Base-by-base conservation (phyloP, 2,113 vertebrate genomes). In the Myotis brandtii region DNA sequence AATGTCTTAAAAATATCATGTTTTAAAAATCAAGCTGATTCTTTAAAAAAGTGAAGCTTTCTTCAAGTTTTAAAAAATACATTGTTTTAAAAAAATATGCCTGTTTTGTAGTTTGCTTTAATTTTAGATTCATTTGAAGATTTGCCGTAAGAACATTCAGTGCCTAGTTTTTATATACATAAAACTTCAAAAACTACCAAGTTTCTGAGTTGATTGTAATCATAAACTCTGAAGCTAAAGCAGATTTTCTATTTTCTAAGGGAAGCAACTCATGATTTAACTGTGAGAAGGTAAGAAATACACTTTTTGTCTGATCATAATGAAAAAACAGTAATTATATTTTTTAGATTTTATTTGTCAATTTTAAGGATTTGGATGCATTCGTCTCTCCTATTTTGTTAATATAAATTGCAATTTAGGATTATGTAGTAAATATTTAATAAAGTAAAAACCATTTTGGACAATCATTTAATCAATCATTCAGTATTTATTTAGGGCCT, bases 11-110 rank as follows among this genome's bases (percentile, higher is more conserved):
- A 95, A 90, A 82, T 32, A 40, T 59, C 32, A 30, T 54, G 12
- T 37, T 84, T 37, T 67, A 43, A 54, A 84, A 23, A 89, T 43
- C 30, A 43, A 17, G 4, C 2, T 91, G 70, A 77, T 62, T 13
- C 7, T 93, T 56, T 6, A n/a, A 46, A 40, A 27, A 64, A 79
- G 12, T 52, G 5, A 95, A 77, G 17, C 5, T 88, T 66, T 59
- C 14, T 46, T 91, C 40, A 76, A 73, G 48, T 40, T 75, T 93
- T 54, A 62, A 1, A 1, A 40, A 54, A 67, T 9, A 46, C 9
- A 50, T 25, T 48, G 27, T 69, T 96, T 95, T 95, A 92, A 52
- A 81, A 81, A 95, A 86, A 83, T 84, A 54, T 72, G 8, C 20
- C 8, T 89, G 21, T 43, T 86, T 89, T 62, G 16, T 96, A 59